A percentile compares a stretch with the other conserved stretches of the same genome.
These are phyloP conservation scores for Phalacrocorax aristotelis DNA, from an alignment of 2,113 vertebrate genomes.

Conservation along the genomic window DNA sequence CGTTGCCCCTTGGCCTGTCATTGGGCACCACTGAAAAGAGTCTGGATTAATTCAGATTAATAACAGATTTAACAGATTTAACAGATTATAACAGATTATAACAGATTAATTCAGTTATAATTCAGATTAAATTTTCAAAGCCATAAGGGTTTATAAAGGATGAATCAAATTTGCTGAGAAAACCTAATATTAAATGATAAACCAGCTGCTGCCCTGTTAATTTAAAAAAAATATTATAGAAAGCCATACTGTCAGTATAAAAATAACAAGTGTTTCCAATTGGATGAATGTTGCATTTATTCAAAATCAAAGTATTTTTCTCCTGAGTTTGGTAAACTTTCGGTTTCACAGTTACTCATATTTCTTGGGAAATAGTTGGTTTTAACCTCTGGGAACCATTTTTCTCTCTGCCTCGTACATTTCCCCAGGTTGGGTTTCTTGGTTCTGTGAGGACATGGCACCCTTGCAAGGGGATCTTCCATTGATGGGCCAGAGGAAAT, in stretches of 20 bases:
- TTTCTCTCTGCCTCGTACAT: background rate
- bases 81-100: no score
- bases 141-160: background rate
- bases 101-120: background rate
- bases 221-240: background rate
- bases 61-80: no score
- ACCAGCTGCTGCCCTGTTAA: background rate
- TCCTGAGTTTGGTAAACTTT: background rate
- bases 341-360: background rate
- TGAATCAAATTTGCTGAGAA: background rate
- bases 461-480: background rate
- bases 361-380: background rate
- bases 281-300: rapidly evolving
- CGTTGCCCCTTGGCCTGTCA: no score
- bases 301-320: background rate
- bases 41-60: no score
- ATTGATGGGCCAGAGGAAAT: background rate
- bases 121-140: background rate
- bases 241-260: background rate
- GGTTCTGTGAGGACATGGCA: background rate
- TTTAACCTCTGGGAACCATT: background rate
- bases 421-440: background rate
- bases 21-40: no score
- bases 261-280: background rate
- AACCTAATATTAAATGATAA: background rate